Conservation (phyloP, 2,888 invertebrate species). For the Slavum lentiscoides region DNA sequence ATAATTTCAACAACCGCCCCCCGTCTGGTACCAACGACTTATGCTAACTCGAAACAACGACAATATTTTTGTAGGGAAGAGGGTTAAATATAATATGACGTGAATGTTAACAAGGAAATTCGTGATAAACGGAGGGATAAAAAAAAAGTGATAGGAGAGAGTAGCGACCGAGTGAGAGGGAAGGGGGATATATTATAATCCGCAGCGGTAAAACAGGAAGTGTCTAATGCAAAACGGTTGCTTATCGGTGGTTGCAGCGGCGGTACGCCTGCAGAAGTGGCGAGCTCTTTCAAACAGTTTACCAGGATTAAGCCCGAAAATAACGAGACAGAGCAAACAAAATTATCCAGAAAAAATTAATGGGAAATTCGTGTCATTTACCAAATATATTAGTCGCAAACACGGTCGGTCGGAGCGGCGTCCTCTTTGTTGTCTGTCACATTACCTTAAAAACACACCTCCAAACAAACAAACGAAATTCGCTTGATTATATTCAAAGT, state of each 20-base stretch:
- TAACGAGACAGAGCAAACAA: conserved; percentile 30
- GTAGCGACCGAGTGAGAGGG: neutral
- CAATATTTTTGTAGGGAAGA: too few species aligned
- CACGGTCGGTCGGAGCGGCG: neutral
- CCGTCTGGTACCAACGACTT: too few species aligned
- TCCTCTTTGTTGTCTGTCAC: neutral
- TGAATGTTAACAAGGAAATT: conserved; percentile 25
- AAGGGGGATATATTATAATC: conserved; percentile 16
- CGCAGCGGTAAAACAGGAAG: conserved; percentile 21
- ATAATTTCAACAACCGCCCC: too few species aligned
- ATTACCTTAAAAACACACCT: neutral
- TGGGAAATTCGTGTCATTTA: neutral
- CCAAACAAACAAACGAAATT: neutral
- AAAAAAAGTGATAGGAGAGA: neutral
- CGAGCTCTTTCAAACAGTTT: neutral
- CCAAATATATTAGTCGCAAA: conserved; percentile 1
- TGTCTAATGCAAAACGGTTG: conserved; percentile 36
- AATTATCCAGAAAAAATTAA: conserved; percentile 26
- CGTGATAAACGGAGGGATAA: neutral
- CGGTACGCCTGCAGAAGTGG: neutral
- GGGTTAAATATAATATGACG: neutral
- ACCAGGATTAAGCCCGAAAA: conserved; percentile 19
- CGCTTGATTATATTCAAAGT: too few species aligned
- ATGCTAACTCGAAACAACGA: too few species aligned
- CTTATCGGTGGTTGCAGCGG: conserved; percentile 46